Evolutionary conservation across 2,113 vertebrate genomes (phyloP).

Genomic region (Tragulus kanchil): DNA sequence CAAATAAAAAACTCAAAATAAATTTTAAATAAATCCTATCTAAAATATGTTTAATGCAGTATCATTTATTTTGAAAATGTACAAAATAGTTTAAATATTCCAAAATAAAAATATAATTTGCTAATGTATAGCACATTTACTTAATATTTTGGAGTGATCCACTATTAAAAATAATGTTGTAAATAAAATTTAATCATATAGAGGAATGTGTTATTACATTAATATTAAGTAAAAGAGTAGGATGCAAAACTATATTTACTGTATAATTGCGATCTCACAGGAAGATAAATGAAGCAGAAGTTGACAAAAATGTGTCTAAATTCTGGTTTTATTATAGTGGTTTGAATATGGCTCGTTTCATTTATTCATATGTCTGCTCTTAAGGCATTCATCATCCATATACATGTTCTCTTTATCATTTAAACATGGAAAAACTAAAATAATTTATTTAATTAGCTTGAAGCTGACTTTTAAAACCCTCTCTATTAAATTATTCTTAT

Average conservation of each 20-base stretch:
- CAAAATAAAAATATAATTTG: background rate
- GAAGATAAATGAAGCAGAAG: background rate
- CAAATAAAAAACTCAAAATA: background rate
- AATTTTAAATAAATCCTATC: background rate
- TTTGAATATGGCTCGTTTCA: constrained; percentile 16
- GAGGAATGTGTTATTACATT: background rate
- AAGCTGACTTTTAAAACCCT: background rate
- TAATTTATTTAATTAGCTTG: constrained; percentile 13
- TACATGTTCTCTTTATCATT: background rate
- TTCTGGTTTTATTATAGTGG: background rate
- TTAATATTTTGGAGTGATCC: background rate
- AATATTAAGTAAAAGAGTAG: background rate
- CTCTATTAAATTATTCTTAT: background rate
- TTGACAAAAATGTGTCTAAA: background rate
- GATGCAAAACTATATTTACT: background rate
- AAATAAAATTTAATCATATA: background rate
- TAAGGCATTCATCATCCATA: background rate
- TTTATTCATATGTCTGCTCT: background rate
- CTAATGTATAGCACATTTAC: background rate
- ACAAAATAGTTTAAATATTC: background rate
- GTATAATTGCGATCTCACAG: background rate
- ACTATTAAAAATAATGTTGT: background rate
- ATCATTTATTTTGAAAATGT: background rate
- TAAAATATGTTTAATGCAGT: background rate
- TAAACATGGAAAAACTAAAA: background rate